Percentiles rank a stretch among this genome's conserved stretches.
Conservation (phyloP, 2,888 invertebrate genomes). For the Sylvicola cinctus region DNA sequence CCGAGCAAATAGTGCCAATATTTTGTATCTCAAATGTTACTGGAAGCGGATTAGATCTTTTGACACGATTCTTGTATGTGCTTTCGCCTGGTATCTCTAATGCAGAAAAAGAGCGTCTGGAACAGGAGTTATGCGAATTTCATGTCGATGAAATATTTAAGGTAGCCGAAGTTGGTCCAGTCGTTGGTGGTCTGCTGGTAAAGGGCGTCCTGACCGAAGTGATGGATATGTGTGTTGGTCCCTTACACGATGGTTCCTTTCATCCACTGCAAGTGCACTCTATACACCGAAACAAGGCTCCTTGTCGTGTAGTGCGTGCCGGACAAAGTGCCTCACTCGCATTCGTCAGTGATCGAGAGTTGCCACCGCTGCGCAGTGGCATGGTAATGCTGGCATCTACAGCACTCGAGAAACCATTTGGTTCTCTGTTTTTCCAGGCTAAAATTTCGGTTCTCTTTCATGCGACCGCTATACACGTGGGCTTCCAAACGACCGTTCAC, state of each 20-base stretch:
- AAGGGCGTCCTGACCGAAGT: slow-evolving; percentile 76
- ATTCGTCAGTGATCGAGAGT: slow-evolving; percentile 25
- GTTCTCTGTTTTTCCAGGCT: slow-evolving; percentile 53
- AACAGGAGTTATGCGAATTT: slow-evolving; percentile 59
- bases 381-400: slow-evolving; percentile 52
- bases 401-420: slow-evolving; percentile 25
- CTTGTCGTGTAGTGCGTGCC: slow-evolving; percentile 68
- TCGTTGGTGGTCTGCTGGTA: slow-evolving; percentile 66
- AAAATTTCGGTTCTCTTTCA: slow-evolving; percentile 78
- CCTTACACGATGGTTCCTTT: slow-evolving; percentile 60
- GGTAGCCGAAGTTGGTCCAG: slow-evolving; percentile 62
- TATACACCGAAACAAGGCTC: slow-evolving; percentile 80
- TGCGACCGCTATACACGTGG: slow-evolving; percentile 59
- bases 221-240: slow-evolving; percentile 53
- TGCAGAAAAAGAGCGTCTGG: slow-evolving; percentile 45
- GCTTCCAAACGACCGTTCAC: slow-evolving; percentile 84
- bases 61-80: slow-evolving; percentile 73
- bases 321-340: slow-evolving; percentile 76
- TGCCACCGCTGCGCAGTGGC: slow-evolving; percentile 48
- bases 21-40: slow-evolving; percentile 82
- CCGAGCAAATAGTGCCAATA: slow-evolving; percentile 49
- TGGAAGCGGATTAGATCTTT: slow-evolving; percentile 60
- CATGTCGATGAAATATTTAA: slow-evolving; percentile 89
- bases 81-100: slow-evolving; percentile 43
- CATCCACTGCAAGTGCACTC: slow-evolving; percentile 57